Evolutionary conservation across 2,888 invertebrate species (phyloP).

Genomic region (Himalopsyche tibetana): DNA sequence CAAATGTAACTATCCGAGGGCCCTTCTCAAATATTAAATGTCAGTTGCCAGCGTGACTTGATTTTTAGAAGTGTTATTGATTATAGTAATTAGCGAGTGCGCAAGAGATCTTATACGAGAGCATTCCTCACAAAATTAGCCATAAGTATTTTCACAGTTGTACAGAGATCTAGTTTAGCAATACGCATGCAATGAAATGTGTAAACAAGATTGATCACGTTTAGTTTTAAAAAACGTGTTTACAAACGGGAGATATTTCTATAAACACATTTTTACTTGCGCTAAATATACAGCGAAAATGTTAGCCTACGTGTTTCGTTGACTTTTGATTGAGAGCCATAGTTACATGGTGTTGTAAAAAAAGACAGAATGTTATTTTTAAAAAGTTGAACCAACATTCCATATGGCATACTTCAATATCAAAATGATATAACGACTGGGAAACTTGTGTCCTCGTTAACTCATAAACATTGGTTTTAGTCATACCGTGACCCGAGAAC

Average conservation of each 20-base stretch:
- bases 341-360: background rate
- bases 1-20: background rate
- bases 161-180: constrained; percentile 4
- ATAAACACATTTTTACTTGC: constrained; percentile 2
- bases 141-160: constrained; percentile 23
- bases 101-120: constrained; percentile 2
- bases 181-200: constrained; percentile 17
- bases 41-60: background rate
- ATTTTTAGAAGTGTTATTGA: constrained; percentile 50
- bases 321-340: constrained; percentile 1
- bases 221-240: constrained; percentile 24
- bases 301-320: background rate
- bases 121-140: constrained; percentile 26
- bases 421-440: too few species aligned
- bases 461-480: too few species aligned
- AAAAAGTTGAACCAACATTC: too few species aligned
- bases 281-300: constrained; percentile 29
- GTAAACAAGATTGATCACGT: constrained; percentile 33
- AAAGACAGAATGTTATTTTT: too few species aligned
- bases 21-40: constrained; percentile 9
- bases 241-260: constrained; percentile 15
- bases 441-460: too few species aligned
- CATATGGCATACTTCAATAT: too few species aligned
- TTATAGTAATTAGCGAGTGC: constrained; percentile 51
- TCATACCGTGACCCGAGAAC: too few species aligned